phyloP scores from a whole-genome alignment of 2,113 vertebrate species.

The Cynopterus brachyotis region DNA sequence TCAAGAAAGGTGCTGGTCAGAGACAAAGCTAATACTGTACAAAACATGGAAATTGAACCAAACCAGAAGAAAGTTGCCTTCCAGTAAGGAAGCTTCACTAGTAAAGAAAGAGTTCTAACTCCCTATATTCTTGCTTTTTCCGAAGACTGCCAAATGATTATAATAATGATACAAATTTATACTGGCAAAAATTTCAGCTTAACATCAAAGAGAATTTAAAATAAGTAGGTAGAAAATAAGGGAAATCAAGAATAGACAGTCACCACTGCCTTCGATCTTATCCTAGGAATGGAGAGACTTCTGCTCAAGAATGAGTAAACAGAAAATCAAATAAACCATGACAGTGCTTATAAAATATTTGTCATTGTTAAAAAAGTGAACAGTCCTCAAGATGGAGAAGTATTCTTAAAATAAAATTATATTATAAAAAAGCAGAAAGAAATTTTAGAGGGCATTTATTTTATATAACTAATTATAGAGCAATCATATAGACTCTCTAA shows the following conservation, averaged over 20 bases:
- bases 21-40: background rate
- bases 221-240: background rate
- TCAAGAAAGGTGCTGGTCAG: background rate
- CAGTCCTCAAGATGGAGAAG: background rate
- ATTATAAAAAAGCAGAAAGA: background rate
- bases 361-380: background rate
- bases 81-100: background rate
- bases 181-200: background rate
- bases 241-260: background rate
- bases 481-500: background rate
- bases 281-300: background rate
- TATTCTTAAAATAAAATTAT: background rate
- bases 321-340: background rate
- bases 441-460: background rate
- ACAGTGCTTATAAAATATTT: background rate
- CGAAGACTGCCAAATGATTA: background rate
- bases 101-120: background rate
- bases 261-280: background rate
- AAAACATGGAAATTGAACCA: background rate
- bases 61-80: background rate
- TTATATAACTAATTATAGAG: background rate
- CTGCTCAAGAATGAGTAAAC: background rate
- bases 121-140: background rate
- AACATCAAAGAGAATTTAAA: background rate
- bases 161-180: slow-evolving; percentile 3